These are phyloP conservation scores for Sturnus vulgaris DNA, from an alignment of 2,113 vertebrate species.

Conservation along the genomic window DNA sequence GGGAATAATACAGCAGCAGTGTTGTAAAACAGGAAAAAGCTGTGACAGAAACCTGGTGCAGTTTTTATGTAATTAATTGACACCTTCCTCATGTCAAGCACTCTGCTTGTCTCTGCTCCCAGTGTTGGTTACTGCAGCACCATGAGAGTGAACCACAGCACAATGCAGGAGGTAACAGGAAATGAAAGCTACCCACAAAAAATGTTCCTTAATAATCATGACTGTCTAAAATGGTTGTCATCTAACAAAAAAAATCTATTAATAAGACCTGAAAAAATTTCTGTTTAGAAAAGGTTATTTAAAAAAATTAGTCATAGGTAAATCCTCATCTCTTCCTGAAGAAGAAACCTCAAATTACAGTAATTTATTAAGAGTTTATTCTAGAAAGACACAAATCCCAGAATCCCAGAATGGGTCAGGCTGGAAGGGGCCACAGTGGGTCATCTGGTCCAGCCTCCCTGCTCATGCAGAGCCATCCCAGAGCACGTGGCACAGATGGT, in stretches of 20 bases:
- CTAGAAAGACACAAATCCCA: neutral
- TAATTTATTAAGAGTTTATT: neutral
- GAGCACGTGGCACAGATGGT: neutral
- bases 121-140: neutral
- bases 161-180: constrained; percentile 11
- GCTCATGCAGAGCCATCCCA: neutral
- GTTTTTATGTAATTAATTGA: neutral
- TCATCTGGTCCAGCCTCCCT: neutral
- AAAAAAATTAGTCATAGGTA: neutral
- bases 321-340: neutral
- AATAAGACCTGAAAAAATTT: neutral
- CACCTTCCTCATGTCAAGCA: neutral
- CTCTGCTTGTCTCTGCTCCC: neutral
- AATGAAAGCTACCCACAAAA: constrained; percentile 7
- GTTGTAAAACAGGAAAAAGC: neutral
- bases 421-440: neutral
- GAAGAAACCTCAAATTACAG: neutral
- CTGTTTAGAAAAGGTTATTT: neutral
- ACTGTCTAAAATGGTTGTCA: neutral
- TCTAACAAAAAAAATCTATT: neutral
- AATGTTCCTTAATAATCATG: neutral
- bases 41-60: neutral
- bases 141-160: neutral
- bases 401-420: neutral
- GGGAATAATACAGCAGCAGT: neutral